Conservation (phyloP, 2,888 invertebrate genomes). For the Xestoiulus laeticollis region DNA sequence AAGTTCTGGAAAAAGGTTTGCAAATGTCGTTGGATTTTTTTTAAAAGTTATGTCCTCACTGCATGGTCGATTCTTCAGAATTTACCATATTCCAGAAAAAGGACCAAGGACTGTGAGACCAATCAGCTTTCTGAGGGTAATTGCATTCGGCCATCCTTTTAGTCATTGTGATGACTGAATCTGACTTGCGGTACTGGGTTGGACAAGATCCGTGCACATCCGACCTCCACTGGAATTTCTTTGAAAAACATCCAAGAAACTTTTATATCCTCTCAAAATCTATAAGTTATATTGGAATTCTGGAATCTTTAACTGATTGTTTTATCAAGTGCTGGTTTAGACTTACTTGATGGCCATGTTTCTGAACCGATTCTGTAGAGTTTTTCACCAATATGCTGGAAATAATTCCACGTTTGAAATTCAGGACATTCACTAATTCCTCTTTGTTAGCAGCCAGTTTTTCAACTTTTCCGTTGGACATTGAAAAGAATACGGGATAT, state of each 20-base stretch:
- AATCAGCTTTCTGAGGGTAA: constrained; percentile 56
- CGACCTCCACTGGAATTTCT: constrained; percentile 52
- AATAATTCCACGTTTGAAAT: constrained; percentile 36
- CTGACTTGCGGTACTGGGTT: not conserved
- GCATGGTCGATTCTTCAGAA: not conserved
- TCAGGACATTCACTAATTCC: not conserved
- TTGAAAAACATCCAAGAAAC: not conserved
- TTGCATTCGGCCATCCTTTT: constrained; percentile 56
- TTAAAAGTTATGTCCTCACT: not conserved
- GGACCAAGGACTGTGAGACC: constrained; percentile 56
- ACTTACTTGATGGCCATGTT: not conserved
- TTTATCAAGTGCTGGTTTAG: no score
- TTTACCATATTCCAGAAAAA: constrained; percentile 57
- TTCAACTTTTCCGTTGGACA: not conserved
- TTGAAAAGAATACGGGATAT: not conserved
- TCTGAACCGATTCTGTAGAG: not conserved
- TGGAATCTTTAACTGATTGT: no score
- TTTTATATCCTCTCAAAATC: no score
- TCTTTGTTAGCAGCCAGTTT: not conserved
- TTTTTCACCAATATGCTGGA: constrained; percentile 17
- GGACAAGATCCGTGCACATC: constrained; percentile 57
- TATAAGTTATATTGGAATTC: not conserved
- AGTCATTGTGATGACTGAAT: constrained; percentile 30
- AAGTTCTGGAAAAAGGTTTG: not conserved
- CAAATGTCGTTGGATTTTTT: not conserved